Percentiles rank a stretch among this genome's conserved stretches.
These are phyloP conservation scores for Cichlasoma orientale DNA, from an alignment of 2,797 vertebrate species.

Conservation along the genomic window DNA sequence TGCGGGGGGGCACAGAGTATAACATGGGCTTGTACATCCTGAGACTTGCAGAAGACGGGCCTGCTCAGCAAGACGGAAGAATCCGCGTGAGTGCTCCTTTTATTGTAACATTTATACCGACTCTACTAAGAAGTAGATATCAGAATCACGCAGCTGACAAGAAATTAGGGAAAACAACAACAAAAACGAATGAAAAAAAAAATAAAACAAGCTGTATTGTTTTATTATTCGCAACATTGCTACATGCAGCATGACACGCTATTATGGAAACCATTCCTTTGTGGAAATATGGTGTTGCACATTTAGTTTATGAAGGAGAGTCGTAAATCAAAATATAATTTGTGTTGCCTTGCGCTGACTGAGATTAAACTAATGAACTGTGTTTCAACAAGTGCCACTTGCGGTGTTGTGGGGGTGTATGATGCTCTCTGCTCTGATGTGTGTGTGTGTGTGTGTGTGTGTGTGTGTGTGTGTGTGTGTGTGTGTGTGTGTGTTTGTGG, in stretches of 20 bases:
- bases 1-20: constrained; percentile 97
- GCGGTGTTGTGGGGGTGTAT: neutral
- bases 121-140: neutral
- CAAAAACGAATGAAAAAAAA: neutral
- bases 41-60: constrained; percentile 93
- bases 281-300: neutral
- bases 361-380: constrained; percentile 5
- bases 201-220: neutral
- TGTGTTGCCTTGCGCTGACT: neutral
- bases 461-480: too few relatives aligned
- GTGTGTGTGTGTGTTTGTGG: too few relatives aligned
- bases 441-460: neutral
- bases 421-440: neutral
- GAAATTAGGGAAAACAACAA: neutral
- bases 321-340: neutral
- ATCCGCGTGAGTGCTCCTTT: constrained; percentile 88
- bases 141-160: neutral
- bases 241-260: neutral
- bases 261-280: neutral
- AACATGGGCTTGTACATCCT: constrained; percentile 99
- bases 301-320: neutral
- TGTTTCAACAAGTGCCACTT: neutral
- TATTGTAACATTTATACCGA: neutral
- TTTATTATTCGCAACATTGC: neutral
- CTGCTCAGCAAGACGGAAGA: constrained; percentile 90